Percentiles rank a stretch among this genome's conserved stretches.
Conservation (phyloP, 2,113 vertebrate genomes). For the Toxostoma redivivum region DNA sequence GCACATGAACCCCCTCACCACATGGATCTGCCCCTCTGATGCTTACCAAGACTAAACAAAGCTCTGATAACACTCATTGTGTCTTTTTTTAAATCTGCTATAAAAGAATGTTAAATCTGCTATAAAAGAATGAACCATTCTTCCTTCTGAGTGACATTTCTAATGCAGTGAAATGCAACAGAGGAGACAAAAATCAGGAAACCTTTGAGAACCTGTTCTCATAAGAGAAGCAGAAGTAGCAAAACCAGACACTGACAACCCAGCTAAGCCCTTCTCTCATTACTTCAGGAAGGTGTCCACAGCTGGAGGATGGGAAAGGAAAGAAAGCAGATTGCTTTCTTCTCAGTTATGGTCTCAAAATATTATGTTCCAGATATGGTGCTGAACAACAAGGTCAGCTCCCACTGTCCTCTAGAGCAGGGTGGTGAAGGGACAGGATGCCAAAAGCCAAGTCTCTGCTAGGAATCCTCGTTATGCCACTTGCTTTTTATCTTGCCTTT, state of each 20-base stretch:
- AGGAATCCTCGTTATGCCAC: not conserved
- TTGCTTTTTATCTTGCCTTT: not conserved
- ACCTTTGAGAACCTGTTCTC: not conserved
- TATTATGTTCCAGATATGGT: not conserved
- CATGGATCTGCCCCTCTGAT: not conserved
- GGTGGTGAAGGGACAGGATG: not conserved
- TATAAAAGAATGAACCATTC: not conserved
- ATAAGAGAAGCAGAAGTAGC: not conserved
- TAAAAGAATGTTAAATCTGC: not conserved
- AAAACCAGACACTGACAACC: not conserved
- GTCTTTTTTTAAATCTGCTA: not conserved
- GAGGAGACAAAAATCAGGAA: not conserved
- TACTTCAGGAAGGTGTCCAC: not conserved
- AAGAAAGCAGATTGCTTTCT: not conserved
- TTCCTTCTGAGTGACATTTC: not conserved
- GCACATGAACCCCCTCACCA: not conserved
- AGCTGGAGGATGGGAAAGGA: not conserved
- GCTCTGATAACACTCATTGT: not conserved
- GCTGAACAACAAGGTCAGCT: not conserved
- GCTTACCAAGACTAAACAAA: not conserved
- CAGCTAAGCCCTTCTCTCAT: not conserved
- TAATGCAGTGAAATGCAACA: not conserved
- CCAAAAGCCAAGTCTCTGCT: not conserved
- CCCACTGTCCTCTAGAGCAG: not conserved
- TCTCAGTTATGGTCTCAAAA: not conserved